These are phyloP conservation scores for Menura novaehollandiae DNA, from an alignment of 2,113 vertebrate genomes.

Conservation along the genomic window DNA sequence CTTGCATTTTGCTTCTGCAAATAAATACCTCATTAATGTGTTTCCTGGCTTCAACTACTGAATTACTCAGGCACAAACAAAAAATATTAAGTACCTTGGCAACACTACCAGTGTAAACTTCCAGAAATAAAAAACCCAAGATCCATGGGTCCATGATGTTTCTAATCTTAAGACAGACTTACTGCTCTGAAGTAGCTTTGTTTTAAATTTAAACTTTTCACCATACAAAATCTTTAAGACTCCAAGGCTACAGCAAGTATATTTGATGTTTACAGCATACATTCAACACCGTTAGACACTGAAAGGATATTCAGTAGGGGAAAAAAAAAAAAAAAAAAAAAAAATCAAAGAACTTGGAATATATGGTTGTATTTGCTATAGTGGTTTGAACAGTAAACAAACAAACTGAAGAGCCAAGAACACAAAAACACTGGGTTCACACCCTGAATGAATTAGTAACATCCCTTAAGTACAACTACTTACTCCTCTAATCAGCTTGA, in stretches of 20 bases:
- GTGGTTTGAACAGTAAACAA: neutral
- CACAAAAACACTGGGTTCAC: neutral
- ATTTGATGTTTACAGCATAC: neutral
- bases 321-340: neutral
- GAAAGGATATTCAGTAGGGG: neutral
- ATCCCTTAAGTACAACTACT: neutral
- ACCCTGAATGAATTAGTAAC: neutral
- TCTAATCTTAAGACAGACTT: neutral
- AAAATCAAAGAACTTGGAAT: neutral
- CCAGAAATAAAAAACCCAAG: neutral
- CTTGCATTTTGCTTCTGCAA: neutral
- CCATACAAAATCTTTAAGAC: neutral
- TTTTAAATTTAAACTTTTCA: neutral
- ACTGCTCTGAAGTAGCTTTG: neutral
- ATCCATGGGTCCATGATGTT: neutral
- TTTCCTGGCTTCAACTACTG: neutral
- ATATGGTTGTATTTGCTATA: neutral
- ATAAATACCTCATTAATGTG: neutral
- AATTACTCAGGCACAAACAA: neutral
- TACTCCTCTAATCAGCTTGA: neutral
- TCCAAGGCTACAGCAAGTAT: neutral
- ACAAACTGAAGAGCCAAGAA: neutral
- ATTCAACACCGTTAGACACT: neutral
- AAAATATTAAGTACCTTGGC: neutral
- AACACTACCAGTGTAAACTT: neutral